phyloP scores from a whole-genome alignment of 1,140 invertebrate species.

The Penaeus vannamei region DNA sequence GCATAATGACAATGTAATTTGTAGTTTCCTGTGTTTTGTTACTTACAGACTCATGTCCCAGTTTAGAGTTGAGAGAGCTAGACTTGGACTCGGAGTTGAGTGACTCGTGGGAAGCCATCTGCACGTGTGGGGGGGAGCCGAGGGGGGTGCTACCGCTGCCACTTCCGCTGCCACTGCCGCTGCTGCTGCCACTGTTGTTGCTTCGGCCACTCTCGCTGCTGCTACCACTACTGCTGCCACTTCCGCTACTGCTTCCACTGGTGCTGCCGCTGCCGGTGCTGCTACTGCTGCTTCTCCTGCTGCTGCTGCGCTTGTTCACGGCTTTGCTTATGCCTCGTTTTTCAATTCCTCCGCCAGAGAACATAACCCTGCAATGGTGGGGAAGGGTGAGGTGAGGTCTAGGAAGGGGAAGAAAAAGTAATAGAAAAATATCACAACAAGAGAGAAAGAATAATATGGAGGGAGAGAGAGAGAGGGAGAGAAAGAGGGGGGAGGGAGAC shows the following conservation, averaged over 20 bases:
- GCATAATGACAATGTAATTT: neutral
- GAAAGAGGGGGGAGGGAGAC: too few species aligned
- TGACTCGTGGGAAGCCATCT: constrained; percentile 75
- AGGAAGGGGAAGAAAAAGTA: neutral
- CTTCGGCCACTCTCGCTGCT: neutral
- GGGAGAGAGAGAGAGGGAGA: too few species aligned
- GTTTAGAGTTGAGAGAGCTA: constrained; percentile 85
- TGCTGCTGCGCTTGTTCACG: constrained; percentile 39
- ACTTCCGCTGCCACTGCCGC: constrained; percentile 11
- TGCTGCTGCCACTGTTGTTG: neutral
- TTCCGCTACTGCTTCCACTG: neutral
- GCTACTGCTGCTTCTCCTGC: constrained; percentile 22
- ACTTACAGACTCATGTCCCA: constrained; percentile 82
- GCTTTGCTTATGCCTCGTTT: constrained; percentile 41
- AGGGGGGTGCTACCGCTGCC: constrained; percentile 47
- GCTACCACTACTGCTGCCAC: neutral
- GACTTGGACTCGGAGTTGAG: constrained; percentile 86
- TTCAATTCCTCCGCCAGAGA: constrained; percentile 56
- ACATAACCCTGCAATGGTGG: constrained; percentile 57
- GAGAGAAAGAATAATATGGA: neutral
- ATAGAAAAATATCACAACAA: neutral
- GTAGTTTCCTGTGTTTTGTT: neutral
- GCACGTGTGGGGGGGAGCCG: constrained; percentile 49
- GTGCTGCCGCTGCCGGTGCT: constrained; percentile 29
- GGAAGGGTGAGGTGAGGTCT: neutral